Evolutionary conservation across 2,113 vertebrate species (phyloP).

Genomic region (Phalacrocorax carbo): DNA sequence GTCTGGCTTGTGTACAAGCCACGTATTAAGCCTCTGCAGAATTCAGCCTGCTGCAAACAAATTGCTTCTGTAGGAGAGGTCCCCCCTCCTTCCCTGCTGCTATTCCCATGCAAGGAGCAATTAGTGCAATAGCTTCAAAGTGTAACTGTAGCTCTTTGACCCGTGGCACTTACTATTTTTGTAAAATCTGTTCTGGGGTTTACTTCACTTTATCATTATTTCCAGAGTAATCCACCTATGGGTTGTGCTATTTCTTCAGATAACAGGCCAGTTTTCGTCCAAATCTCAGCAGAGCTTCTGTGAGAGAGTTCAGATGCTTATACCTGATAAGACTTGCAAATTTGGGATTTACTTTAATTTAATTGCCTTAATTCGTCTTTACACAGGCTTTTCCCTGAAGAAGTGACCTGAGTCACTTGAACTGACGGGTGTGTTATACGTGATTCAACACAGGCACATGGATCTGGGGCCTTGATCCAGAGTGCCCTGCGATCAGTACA

Average conservation of each 20-base stretch:
- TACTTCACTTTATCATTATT: not conserved
- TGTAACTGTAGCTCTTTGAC: not conserved
- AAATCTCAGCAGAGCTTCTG: not conserved
- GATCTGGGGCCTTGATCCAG: not conserved
- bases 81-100: not conserved
- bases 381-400: not conserved
- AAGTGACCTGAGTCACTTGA: not conserved
- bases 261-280: not conserved
- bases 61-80: not conserved
- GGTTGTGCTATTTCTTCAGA: not conserved
- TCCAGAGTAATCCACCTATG: not conserved
- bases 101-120: not conserved
- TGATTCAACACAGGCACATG: not conserved
- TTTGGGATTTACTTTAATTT: not conserved
- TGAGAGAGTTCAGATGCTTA: not conserved
- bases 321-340: not conserved
- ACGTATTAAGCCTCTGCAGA: not conserved
- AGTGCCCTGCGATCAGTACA: not conserved
- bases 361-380: not conserved
- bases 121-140: not conserved
- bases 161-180: not conserved
- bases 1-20: not conserved
- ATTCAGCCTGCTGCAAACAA: not conserved
- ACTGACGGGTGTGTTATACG: not conserved
- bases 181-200: not conserved